Evolutionary conservation across 2,888 invertebrate genomes (phyloP).

Genomic region (Lasioglossum calceatum): DNA sequence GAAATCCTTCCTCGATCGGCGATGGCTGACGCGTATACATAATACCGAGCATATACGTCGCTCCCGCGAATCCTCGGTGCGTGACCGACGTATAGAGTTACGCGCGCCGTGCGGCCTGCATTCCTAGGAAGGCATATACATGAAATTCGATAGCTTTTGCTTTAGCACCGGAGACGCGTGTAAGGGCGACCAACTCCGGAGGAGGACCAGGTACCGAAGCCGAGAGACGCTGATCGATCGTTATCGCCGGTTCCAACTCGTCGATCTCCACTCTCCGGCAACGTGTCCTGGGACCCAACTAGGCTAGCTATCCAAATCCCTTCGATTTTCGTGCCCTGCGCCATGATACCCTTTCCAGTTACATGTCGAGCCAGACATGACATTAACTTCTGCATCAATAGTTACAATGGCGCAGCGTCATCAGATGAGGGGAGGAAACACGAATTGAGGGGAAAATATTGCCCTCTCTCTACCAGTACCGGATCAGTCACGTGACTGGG

Average conservation of each 20-base stretch:
- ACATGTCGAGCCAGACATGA: background rate
- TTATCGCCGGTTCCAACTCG: constrained; percentile 46
- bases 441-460: no score
- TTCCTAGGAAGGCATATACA: constrained; percentile 72
- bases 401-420: background rate
- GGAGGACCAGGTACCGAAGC: constrained; percentile 13
- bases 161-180: constrained; percentile 35
- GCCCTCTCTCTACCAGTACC: no score
- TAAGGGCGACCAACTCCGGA: constrained; percentile 36
- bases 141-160: constrained; percentile 78
- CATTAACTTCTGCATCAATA: background rate
- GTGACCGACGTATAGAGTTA: constrained; percentile 79
- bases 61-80: constrained; percentile 69
- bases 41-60: constrained; percentile 58
- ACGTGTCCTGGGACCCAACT: constrained; percentile 5
- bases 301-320: background rate
- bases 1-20: constrained; percentile 52
- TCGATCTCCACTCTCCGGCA: background rate
- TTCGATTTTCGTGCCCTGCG: background rate
- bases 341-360: background rate
- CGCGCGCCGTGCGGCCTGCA: constrained; percentile 71
- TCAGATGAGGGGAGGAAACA: no score
- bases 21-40: constrained; percentile 51
- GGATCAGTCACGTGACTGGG: no score
- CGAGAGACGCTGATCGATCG: constrained; percentile 45